phyloP scores from a whole-genome alignment of 2,888 invertebrate species.

The Pristionchus exspectatus region DNA sequence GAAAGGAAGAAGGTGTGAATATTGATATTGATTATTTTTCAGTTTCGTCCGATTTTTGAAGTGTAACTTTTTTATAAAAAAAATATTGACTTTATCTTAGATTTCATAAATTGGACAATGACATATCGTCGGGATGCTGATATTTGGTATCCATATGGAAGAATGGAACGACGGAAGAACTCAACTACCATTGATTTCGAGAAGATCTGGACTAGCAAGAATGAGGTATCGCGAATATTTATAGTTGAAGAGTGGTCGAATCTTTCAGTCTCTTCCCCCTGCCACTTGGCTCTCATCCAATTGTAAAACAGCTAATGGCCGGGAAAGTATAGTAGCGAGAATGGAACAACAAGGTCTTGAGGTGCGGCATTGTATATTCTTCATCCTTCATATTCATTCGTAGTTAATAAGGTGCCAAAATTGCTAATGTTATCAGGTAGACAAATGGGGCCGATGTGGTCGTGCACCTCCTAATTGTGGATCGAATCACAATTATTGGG shows the following conservation, averaged over 20 bases:
- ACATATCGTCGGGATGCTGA: constrained; percentile 65
- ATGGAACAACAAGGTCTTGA: constrained; percentile 53
- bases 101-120: constrained; percentile 69
- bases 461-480: constrained; percentile 54
- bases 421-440: constrained; percentile 18
- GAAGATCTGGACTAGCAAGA: constrained; percentile 58
- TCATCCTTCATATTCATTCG: no score
- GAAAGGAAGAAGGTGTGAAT: constrained; percentile 54
- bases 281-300: constrained; percentile 63
- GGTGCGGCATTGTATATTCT: neutral
- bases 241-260: neutral
- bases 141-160: constrained; percentile 63
- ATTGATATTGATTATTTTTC: no score
- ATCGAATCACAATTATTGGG: constrained; percentile 59
- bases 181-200: constrained; percentile 51
- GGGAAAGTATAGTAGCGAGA: constrained; percentile 58
- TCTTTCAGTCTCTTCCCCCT: constrained; percentile 49
- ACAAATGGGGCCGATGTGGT: constrained; percentile 60
- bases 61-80: neutral
- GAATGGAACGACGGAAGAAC: constrained; percentile 55
- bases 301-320: constrained; percentile 58
- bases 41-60: neutral
- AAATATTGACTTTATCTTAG: constrained; percentile 51
- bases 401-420: neutral
- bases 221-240: neutral